Percentiles rank a stretch among this genome's conserved stretches.
Evolutionary conservation across 2,888 invertebrate genomes (phyloP).

Genomic region (Lottia scabra): DNA sequence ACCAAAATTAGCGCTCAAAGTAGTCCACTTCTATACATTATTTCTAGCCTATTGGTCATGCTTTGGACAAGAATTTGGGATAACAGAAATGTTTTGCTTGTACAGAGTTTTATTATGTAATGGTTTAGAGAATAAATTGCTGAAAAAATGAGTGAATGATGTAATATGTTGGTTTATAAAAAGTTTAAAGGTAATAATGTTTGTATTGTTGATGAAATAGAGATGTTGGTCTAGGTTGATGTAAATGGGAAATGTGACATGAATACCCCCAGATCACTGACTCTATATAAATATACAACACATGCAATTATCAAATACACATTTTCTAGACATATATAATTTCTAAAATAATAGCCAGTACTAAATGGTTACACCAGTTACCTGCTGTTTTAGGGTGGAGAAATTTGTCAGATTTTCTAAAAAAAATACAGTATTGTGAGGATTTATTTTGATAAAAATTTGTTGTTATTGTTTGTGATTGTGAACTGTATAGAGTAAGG

Average conservation of each 20-base stretch:
- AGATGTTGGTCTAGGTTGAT: background rate
- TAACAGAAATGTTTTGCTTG: too few species aligned
- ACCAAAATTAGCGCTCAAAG: too few species aligned
- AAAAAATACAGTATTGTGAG: too few species aligned
- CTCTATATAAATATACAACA: background rate
- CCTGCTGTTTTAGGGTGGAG: background rate
- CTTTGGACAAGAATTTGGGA: too few species aligned
- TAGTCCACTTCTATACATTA: too few species aligned
- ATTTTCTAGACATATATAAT: background rate
- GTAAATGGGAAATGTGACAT: background rate
- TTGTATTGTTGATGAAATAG: background rate
- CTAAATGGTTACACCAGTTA: slow-evolving; percentile 4
- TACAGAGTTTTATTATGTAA: too few species aligned
- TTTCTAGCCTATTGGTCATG: too few species aligned
- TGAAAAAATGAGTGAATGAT: background rate
- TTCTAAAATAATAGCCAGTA: background rate
- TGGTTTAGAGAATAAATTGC: too few species aligned
- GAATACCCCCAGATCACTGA: background rate
- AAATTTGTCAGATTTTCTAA: too few species aligned
- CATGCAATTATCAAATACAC: slow-evolving; percentile 2
- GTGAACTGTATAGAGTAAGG: too few species aligned
- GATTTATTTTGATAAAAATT: too few species aligned
- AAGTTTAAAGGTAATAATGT: background rate
- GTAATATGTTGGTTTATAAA: background rate
- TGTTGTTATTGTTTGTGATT: too few species aligned